These are phyloP conservation scores for Ricordea florida DNA, from an alignment of 92 coral and sea anemone species.

Conservation along the genomic window DNA sequence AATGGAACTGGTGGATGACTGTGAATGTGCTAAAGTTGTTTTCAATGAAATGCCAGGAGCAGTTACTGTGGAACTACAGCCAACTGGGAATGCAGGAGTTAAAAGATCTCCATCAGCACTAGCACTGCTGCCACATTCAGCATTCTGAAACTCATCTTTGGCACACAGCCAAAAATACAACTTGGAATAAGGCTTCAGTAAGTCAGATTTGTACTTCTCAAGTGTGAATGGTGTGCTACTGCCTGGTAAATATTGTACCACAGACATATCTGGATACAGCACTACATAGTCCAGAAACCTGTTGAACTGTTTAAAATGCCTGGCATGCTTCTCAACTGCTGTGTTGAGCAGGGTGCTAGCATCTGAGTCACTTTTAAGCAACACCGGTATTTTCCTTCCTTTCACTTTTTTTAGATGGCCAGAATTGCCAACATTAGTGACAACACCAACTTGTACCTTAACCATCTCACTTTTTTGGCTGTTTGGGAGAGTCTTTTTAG, in stretches of 20 bases:
- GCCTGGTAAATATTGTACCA: conserved; percentile 59
- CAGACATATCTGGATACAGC: conserved; percentile 45
- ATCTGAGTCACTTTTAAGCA: conserved; percentile 20
- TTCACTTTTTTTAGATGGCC: neutral
- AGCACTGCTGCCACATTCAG: conserved; percentile 9
- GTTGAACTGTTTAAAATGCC: conserved; percentile 54
- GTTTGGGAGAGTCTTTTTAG: no score
- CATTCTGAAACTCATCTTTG: conserved; percentile 60
- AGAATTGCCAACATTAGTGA: neutral
- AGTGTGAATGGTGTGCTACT: conserved; percentile 55
- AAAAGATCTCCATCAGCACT: neutral
- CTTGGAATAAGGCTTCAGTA: conserved; percentile 70
- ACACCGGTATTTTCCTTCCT: neutral
- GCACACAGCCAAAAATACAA: conserved; percentile 69
- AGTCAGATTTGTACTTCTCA: conserved; percentile 57
- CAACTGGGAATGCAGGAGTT: neutral
- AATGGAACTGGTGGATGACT: neutral
- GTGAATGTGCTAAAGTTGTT: no score
- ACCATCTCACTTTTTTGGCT: no score
- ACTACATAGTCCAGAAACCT: conserved; percentile 32
- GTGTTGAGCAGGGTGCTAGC: conserved; percentile 34
- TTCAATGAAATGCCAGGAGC: neutral
- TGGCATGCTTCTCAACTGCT: conserved; percentile 52
- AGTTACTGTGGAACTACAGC: neutral
- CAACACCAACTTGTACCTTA: neutral